Evolutionary conservation across 1,140 invertebrate species (phyloP).

Genomic region (Scaptodrosophila lebanonensis): DNA sequence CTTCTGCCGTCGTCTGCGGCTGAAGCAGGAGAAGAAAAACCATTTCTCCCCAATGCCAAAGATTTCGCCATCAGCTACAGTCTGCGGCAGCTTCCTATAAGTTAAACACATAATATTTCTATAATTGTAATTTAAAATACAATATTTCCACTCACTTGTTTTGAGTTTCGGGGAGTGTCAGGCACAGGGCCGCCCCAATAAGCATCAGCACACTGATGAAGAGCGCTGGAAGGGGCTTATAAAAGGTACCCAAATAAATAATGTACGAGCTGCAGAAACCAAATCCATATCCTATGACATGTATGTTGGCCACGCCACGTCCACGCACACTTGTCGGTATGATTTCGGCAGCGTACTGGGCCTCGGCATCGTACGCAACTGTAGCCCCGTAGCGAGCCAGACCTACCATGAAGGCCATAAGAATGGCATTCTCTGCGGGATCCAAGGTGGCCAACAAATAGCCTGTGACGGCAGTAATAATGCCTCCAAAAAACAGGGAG

Average conservation of each 20-base stretch:
- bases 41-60: conserved; percentile 78
- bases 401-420: conserved; percentile 68
- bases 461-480: conserved; percentile 76
- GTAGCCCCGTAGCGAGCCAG: conserved; percentile 81
- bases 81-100: conserved; percentile 78
- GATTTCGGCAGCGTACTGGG: conserved; percentile 83
- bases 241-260: conserved; percentile 77
- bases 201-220: conserved; percentile 79
- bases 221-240: conserved; percentile 79
- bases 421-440: conserved; percentile 41
- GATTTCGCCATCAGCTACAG: conserved; percentile 79
- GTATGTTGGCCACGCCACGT: conserved; percentile 79
- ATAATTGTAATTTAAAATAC: neutral
- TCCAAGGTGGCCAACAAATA: conserved; percentile 46
- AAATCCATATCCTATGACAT: conserved; percentile 79
- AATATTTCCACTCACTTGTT: conserved; percentile 60
- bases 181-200: conserved; percentile 78
- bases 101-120: neutral
- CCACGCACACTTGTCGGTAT: conserved; percentile 82
- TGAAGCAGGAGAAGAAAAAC: conserved; percentile 43
- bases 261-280: conserved; percentile 62
- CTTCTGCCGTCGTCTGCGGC: neutral
- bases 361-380: conserved; percentile 81
- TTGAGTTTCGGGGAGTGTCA: conserved; percentile 81
- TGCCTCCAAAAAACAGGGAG: conserved; percentile 78